Conservation (phyloP, 2,113 vertebrate species). For the Rhynchomys soricoides region DNA sequence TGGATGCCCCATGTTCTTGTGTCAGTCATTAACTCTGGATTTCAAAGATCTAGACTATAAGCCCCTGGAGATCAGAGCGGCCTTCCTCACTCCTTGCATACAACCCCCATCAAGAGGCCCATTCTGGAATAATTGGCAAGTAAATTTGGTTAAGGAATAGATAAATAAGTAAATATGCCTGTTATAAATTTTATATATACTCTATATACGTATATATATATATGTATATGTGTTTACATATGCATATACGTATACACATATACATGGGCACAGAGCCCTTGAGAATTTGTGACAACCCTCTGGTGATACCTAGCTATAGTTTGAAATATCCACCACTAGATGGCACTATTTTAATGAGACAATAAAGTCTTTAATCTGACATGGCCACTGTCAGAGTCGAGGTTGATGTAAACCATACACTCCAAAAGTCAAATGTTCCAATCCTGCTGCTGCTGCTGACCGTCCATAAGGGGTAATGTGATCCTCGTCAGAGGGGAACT, state of each 20-base stretch:
- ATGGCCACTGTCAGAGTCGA: neutral
- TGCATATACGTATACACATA: too few species aligned
- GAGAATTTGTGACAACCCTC: neutral
- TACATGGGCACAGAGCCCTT: neutral
- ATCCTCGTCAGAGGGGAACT: neutral
- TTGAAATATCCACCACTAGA: constrained; percentile 74
- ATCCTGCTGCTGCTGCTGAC: neutral
- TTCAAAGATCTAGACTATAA: neutral
- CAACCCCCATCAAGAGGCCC: neutral
- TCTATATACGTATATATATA: too few species aligned
- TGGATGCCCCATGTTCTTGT: neutral
- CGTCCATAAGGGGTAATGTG: neutral
- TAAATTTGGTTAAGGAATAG: constrained; percentile 1
- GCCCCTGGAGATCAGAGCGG: neutral
- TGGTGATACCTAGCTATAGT: constrained; percentile 57
- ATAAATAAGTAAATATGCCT: neutral
- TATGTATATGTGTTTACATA: too few species aligned
- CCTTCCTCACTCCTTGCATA: neutral
- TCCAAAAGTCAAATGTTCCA: constrained; percentile 56
- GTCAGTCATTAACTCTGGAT: neutral
- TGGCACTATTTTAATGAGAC: constrained; percentile 78
- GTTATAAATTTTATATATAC: neutral
- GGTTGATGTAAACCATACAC: neutral
- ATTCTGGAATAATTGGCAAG: neutral
- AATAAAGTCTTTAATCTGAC: constrained; percentile 4